Evolutionary conservation across 1,140 invertebrate species (phyloP), one percentile per base, ranked within the genome.

Genomic region (Micrasema longulum): DNA sequence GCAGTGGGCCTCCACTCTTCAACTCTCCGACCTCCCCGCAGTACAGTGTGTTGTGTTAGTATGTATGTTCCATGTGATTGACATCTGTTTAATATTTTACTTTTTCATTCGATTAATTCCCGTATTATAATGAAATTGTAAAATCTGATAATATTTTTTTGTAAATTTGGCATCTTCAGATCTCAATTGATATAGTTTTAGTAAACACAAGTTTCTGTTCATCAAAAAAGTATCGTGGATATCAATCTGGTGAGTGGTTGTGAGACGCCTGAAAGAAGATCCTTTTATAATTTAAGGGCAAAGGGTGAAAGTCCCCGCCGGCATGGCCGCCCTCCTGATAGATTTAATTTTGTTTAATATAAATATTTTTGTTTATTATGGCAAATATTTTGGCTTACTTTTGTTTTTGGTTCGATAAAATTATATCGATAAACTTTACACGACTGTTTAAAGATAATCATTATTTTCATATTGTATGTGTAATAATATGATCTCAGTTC

Each of bases 401-500:
- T 45, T 64, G 41, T 64, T 64, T 64, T 45, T 18, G 16, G 20
- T 64, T 47, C 41, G 60, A 64, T 64, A 64, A 64, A 45, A 47
- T 64, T 64, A 31, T 69, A 69, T 69, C 67, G 67, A 69, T 69
- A 43, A 70, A 63, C 68, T 70, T 70, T 70, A 68, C 63, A 53
- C 12, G 48, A 63, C 41, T 63, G 38, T 64, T 69, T 63, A 70
- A 70, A 70, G 68, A 63, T 68, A 68, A 63, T 70, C 55, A 63
- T 70, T 70, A 70, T 70, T 70, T 70, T 70, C 68, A 70, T 70
- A 70, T 70, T 73, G 57, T 73, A 73, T 64, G 36, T 69, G 65
- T 45, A 65, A 71, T 62, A 71, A 71, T 57, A 71, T 75, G 73
- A 75, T 75, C 73, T 75, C 73, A 72, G 48, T 75, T 75, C 52